Evolutionary conservation across 2,113 vertebrate species (phyloP).

Genomic region (Bubo bubo): DNA sequence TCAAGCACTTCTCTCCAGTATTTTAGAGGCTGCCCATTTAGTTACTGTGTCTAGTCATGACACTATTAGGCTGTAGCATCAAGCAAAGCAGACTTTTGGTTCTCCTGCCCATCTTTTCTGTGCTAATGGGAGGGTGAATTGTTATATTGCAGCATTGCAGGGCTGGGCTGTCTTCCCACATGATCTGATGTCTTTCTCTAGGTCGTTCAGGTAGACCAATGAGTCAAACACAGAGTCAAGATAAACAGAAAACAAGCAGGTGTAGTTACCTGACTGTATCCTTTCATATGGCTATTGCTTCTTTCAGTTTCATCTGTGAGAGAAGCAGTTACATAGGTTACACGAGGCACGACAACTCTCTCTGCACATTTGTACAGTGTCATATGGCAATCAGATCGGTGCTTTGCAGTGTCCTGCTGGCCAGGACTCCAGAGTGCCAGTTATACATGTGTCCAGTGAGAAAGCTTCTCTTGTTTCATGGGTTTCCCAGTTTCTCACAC

Average conservation of each 20-base stretch:
- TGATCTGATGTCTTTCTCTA: background rate
- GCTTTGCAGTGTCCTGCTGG: background rate
- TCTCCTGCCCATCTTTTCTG: background rate
- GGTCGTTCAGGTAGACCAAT: background rate
- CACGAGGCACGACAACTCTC: rapidly evolving
- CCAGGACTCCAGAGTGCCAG: background rate
- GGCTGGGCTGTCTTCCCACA: background rate
- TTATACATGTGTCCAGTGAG: background rate
- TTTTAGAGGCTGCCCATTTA: background rate
- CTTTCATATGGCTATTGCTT: background rate
- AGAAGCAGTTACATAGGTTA: background rate
- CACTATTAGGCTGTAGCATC: background rate
- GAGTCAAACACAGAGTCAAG: background rate
- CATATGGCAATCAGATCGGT: background rate
- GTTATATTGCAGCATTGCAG: background rate
- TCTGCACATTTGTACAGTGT: background rate
- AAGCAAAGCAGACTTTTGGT: background rate
- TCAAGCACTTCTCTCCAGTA: background rate
- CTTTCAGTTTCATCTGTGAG: background rate
- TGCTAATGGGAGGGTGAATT: background rate
- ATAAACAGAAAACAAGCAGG: background rate
- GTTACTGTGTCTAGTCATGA: rapidly evolving
- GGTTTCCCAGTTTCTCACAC: background rate
- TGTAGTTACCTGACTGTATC: rapidly evolving
- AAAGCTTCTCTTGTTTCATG: background rate